phyloP scores from a whole-genome alignment of 1,140 invertebrate genomes.

The Bombyx mori region ASM3026992v2 NC_085121.1:588001-588500 shows the following conservation, averaged over 20 bases:
- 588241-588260: constrained; percentile 44
- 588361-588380: constrained; percentile 7
- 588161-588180: constrained; percentile 5
- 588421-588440: constrained; percentile 6
- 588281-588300: neutral
- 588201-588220: constrained; percentile 29
- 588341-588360: constrained; percentile 20
- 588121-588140: constrained; percentile 40
- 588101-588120: constrained; percentile 50
- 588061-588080: constrained; percentile 39
- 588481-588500: constrained; percentile 58
- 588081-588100: constrained; percentile 51
- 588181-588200: constrained; percentile 37
- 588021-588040: constrained; percentile 52
- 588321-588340: constrained; percentile 3
- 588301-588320: constrained; percentile 28
- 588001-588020: constrained; percentile 60
- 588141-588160: constrained; percentile 31
- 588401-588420: neutral
- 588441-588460: constrained; percentile 34
- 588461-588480: constrained; percentile 64
- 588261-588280: constrained; percentile 29
- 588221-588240: constrained; percentile 16
- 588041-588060: constrained; percentile 48
- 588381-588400: constrained; percentile 46